Conservation (phyloP, 2,797 vertebrate genomes). For the Cygnus olor region DNA sequence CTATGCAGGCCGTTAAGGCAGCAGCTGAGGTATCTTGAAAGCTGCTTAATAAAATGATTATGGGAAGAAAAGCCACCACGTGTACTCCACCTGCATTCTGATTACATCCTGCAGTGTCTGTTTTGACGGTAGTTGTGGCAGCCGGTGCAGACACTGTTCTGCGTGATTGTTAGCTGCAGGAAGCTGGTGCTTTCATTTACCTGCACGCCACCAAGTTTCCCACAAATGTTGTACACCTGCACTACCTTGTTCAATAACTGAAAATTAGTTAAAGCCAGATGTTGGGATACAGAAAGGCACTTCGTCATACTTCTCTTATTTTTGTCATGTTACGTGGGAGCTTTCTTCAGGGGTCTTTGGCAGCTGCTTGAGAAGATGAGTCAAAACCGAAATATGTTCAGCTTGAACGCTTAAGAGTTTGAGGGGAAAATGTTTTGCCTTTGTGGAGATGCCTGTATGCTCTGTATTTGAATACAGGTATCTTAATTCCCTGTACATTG, state of each 20-base stretch:
- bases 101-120: conserved; percentile 13
- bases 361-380: background rate
- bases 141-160: background rate
- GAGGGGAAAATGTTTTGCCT: background rate
- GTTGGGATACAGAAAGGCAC: background rate
- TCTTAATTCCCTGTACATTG: background rate
- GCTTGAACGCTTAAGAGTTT: rapidly evolving
- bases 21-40: background rate
- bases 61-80: background rate
- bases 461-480: background rate
- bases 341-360: background rate
- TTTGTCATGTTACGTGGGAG: rapidly evolving
- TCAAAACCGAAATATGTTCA: background rate
- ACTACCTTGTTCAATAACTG: background rate
- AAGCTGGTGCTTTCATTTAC: conserved; percentile 51
- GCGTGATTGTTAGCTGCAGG: conserved; percentile 53
- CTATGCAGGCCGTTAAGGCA: background rate
- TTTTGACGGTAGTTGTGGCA: conserved; percentile 43
- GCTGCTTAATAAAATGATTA: background rate
- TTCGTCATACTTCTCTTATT: background rate
- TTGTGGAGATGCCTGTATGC: background rate
- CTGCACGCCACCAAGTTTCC: background rate
- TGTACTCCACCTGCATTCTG: background rate
- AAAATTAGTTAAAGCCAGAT: conserved; percentile 24
- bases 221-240: conserved; percentile 19